Percentiles rank a stretch among this genome's conserved stretches.
Evolutionary conservation across 2,888 invertebrate genomes (phyloP).

Genomic region (Campaea margaritaria): DNA sequence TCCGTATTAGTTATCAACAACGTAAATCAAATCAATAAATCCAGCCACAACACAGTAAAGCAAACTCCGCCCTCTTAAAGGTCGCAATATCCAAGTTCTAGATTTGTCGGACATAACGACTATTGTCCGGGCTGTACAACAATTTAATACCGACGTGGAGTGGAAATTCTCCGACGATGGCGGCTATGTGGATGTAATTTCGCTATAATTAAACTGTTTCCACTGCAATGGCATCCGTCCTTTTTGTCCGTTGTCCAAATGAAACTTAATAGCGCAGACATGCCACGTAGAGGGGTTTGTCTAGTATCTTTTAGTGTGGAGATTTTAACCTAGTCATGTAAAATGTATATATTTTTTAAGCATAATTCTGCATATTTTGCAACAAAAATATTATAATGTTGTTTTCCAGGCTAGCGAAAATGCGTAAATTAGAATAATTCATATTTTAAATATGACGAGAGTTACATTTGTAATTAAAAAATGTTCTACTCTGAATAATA

Average conservation of each 20-base stretch:
- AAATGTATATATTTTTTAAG: too few species aligned
- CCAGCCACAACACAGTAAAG: background rate
- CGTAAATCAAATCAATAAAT: constrained; percentile 12
- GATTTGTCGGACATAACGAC: constrained; percentile 33
- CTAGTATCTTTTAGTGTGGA: too few species aligned
- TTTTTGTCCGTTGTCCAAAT: constrained; percentile 36
- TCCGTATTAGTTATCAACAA: background rate
- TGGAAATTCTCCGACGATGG: constrained; percentile 44
- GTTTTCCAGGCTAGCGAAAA: too few species aligned
- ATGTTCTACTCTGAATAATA: too few species aligned
- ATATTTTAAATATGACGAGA: too few species aligned
- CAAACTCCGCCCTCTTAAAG: constrained; percentile 36
- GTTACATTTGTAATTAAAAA: too few species aligned
- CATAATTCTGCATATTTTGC: too few species aligned
- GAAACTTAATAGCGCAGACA: constrained; percentile 17
- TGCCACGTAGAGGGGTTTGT: too few species aligned
- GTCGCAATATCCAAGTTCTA: constrained; percentile 38
- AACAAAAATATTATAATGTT: too few species aligned
- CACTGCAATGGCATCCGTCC: constrained; percentile 34
- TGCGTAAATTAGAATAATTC: too few species aligned
- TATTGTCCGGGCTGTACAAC: constrained; percentile 42
- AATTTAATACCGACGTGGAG: constrained; percentile 42
- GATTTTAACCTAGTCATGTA: too few species aligned
- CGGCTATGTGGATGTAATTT: constrained; percentile 28
- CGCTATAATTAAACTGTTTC: constrained; percentile 43